These are phyloP conservation scores for Ormyrus thymus DNA, from an alignment of 2,888 invertebrate species.

Conservation along the genomic window DNA sequence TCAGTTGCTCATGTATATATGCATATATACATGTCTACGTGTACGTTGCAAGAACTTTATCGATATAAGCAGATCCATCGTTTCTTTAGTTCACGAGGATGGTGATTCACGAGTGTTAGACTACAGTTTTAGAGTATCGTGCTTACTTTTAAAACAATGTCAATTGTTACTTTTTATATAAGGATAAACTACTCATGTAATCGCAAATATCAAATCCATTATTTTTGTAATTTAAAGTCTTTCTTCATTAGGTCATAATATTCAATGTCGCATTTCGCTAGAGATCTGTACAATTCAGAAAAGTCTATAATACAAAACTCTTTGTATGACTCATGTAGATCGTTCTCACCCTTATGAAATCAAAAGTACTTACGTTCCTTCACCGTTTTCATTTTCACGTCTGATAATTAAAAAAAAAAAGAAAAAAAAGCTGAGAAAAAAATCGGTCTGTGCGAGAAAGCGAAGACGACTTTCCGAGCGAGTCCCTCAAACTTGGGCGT, in stretches of 20 bases:
- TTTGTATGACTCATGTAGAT: not conserved
- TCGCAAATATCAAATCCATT: slow-evolving; percentile 24
- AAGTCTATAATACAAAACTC: not conserved
- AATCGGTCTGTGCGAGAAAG: slow-evolving; percentile 17
- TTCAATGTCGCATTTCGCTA: slow-evolving; percentile 15
- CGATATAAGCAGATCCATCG: slow-evolving; percentile 10
- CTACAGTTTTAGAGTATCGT: not conserved
- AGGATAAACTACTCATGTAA: not conserved
- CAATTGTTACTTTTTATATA: slow-evolving; percentile 34
- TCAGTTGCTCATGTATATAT: slow-evolving; percentile 8
- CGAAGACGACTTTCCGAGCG: slow-evolving; percentile 41
- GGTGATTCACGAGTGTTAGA: slow-evolving; percentile 4
- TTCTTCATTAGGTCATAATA: slow-evolving; percentile 24
- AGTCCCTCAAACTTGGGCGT: slow-evolving; percentile 18
- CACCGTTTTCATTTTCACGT: slow-evolving; percentile 1
- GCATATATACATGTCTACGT: not conserved
- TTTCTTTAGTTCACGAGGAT: slow-evolving; percentile 8
- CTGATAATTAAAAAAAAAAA: not conserved
- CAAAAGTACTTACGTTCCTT: slow-evolving; percentile 35
- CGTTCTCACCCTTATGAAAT: slow-evolving; percentile 10
- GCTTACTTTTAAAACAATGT: slow-evolving; percentile 28
- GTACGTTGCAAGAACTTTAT: not conserved
- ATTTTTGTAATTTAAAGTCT: slow-evolving; percentile 32
- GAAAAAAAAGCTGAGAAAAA: not conserved
- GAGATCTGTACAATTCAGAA: slow-evolving; percentile 2